Evolutionary conservation across 2,888 invertebrate species (phyloP).

Genomic region (Ormyrus rosae): DNA sequence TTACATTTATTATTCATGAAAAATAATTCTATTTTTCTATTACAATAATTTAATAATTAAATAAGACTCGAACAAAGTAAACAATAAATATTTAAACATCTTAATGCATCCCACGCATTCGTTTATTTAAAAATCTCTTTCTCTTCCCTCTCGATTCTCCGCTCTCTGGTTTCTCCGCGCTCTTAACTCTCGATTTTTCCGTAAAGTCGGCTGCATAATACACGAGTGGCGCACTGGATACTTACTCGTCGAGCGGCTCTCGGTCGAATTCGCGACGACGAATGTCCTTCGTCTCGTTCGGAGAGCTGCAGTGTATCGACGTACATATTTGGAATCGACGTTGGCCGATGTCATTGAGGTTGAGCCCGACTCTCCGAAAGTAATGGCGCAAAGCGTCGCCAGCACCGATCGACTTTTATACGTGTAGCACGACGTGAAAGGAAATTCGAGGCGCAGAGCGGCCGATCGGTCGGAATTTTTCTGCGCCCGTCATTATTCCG

Average conservation of each 20-base stretch:
- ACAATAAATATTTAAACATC: no score
- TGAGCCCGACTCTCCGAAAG: slow-evolving; percentile 13
- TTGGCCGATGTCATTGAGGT: slow-evolving; percentile 40
- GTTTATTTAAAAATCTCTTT: neutral
- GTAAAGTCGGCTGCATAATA: neutral
- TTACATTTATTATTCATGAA: no score
- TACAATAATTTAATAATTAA: no score
- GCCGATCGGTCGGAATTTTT: slow-evolving; percentile 26
- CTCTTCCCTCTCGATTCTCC: neutral
- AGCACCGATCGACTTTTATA: slow-evolving; percentile 8
- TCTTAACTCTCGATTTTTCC: slow-evolving; percentile 2
- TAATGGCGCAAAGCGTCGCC: slow-evolving; percentile 15
- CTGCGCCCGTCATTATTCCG: slow-evolving; percentile 37
- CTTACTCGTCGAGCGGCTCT: neutral
- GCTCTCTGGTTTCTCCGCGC: no score
- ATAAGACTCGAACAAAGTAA: no score
- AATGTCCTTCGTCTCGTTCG: neutral
- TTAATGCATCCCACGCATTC: no score
- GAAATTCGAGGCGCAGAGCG: slow-evolving; percentile 34
- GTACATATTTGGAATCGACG: slow-evolving; percentile 49
- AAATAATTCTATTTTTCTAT: no score
- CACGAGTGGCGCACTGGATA: neutral
- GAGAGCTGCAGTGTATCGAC: slow-evolving; percentile 42
- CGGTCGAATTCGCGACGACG: no score
- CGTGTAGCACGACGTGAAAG: slow-evolving; percentile 11